phyloP scores from a whole-genome alignment of 1,140 invertebrate genomes.

The Episyrphus balteatus region DNA sequence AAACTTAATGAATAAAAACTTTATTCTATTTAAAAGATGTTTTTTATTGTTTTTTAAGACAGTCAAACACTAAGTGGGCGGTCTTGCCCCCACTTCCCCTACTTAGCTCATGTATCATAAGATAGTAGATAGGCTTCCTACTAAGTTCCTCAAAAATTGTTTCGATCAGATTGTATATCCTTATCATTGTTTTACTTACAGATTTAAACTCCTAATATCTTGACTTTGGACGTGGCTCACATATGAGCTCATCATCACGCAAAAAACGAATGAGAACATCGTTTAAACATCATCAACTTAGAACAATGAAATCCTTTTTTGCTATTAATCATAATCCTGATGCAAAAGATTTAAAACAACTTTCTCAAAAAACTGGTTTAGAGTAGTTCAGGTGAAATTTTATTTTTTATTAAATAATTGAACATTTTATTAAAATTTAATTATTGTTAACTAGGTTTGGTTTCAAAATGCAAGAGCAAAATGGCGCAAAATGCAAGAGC shows the following conservation, averaged over 20 bases:
- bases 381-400: slow-evolving; percentile 89
- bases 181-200: slow-evolving; percentile 36
- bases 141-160: too few species aligned
- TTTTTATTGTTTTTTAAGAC: too few species aligned
- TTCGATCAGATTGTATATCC: too few species aligned
- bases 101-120: too few species aligned
- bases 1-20: too few species aligned
- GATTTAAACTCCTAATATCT: slow-evolving; percentile 75
- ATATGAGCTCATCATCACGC: slow-evolving; percentile 62
- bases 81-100: too few species aligned
- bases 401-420: not conserved
- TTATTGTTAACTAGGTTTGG: slow-evolving; percentile 66
- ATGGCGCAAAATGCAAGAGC: too few species aligned
- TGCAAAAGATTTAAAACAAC: slow-evolving; percentile 93
- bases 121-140: too few species aligned
- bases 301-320: slow-evolving; percentile 98
- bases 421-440: not conserved
- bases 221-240: slow-evolving; percentile 67
- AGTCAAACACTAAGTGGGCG: too few species aligned
- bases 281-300: slow-evolving; percentile 95
- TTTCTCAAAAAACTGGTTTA: slow-evolving; percentile 96
- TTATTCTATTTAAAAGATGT: too few species aligned
- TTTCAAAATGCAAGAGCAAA: slow-evolving; percentile 95
- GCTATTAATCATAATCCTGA: slow-evolving; percentile 98
- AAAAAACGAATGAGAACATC: slow-evolving; percentile 94